These are phyloP conservation scores for Folsomia manolachei DNA, from an alignment of 2,888 invertebrate species.

Conservation along the genomic window DNA sequence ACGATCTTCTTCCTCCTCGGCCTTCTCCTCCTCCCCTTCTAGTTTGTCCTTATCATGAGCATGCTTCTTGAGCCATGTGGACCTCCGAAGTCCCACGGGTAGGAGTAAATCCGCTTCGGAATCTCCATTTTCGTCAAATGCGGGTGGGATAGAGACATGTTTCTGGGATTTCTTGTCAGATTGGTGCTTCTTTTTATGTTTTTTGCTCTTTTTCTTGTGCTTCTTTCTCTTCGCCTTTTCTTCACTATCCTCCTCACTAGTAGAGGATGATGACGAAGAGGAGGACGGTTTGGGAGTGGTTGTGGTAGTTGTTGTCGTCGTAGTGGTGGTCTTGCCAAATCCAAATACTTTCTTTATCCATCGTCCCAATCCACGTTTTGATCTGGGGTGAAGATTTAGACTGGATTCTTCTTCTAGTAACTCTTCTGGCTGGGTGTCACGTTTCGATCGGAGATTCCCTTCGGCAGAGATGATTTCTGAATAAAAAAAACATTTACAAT, in stretches of 20 bases:
- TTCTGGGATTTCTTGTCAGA: background rate
- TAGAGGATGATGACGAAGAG: background rate
- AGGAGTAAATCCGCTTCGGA: slow-evolving; percentile 20
- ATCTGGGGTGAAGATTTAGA: background rate
- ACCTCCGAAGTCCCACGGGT: slow-evolving; percentile 18
- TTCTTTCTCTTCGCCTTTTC: background rate
- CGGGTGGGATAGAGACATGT: background rate
- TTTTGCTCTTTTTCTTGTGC: background rate
- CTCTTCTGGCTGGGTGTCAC: too few species aligned
- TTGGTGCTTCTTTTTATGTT: background rate
- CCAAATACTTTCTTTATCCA: slow-evolving; percentile 30
- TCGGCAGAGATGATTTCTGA: too few species aligned
- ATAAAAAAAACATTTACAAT: too few species aligned
- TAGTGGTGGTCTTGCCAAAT: background rate
- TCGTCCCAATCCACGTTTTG: slow-evolving; percentile 25
- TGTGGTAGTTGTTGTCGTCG: background rate
- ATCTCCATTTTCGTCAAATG: slow-evolving; percentile 15
- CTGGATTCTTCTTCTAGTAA: slow-evolving; percentile 8
- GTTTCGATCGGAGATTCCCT: too few species aligned
- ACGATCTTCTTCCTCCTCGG: background rate
- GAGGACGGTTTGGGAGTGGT: background rate
- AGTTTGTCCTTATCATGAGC: background rate
- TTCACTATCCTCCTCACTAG: background rate
- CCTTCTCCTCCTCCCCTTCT: background rate
- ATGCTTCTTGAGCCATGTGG: slow-evolving; percentile 16